Evolutionary conservation across 2,888 invertebrate genomes (phyloP).

Genomic region (Buathra laborator): DNA sequence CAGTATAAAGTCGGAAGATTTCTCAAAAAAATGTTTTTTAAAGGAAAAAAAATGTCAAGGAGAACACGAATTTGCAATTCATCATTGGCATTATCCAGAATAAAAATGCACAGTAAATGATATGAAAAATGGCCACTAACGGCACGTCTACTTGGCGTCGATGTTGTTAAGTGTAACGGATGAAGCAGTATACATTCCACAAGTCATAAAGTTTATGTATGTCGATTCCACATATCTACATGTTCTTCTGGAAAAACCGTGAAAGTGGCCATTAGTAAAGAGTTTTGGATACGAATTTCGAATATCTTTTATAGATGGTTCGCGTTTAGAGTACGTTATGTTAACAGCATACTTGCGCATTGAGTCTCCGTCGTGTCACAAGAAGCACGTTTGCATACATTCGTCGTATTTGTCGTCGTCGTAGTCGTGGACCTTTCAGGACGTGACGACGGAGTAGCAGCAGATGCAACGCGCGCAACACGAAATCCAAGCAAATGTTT

Average conservation of each 20-base stretch:
- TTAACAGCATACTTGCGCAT: conserved; percentile 17
- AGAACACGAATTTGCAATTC: neutral
- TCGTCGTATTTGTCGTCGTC: conserved; percentile 36
- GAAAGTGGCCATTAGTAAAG: neutral
- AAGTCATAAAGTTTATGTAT: too few relatives aligned
- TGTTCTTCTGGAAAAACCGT: neutral
- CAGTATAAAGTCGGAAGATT: neutral
- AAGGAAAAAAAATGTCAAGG: too few relatives aligned
- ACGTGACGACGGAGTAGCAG: conserved; percentile 41
- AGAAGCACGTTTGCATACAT: conserved; percentile 37
- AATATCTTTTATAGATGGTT: neutral
- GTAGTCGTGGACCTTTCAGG: conserved; percentile 26
- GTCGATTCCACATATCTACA: too few relatives aligned
- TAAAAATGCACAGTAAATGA: too few relatives aligned
- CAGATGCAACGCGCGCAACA: conserved; percentile 8
- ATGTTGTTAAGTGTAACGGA: too few relatives aligned
- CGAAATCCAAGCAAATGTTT: conserved; percentile 77
- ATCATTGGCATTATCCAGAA: neutral
- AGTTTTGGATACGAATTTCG: neutral
- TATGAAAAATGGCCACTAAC: too few relatives aligned
- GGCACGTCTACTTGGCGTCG: too few relatives aligned
- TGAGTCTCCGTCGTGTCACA: conserved; percentile 24
- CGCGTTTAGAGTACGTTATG: neutral
- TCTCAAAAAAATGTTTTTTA: neutral
- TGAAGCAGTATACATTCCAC: too few relatives aligned